Evolutionary conservation across 2,113 vertebrate species (phyloP).

Genomic region (Odobenus rosmarus): DNA sequence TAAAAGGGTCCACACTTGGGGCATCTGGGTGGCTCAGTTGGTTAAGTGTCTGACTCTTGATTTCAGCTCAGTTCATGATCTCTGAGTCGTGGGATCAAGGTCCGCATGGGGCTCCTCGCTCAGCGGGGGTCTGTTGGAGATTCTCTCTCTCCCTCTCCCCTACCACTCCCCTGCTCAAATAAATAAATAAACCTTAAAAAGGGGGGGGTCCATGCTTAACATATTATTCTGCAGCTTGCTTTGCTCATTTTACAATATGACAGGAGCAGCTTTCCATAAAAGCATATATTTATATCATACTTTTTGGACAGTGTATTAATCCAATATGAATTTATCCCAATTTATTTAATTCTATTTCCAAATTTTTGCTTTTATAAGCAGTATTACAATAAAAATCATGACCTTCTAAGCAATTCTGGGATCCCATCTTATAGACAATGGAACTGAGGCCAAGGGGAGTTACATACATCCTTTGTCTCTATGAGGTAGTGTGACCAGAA

Average conservation of each 20-base stretch:
- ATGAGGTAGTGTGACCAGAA: neutral
- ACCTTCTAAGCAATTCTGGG: neutral
- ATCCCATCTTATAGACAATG: neutral
- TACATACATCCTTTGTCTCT: neutral
- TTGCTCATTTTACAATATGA: neutral
- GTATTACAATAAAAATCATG: neutral
- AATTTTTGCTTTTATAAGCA: neutral
- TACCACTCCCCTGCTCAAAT: too few species aligned
- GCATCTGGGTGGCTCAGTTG: too few species aligned
- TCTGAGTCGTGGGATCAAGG: too few species aligned
- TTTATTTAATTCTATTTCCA: neutral
- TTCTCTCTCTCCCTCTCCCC: too few species aligned
- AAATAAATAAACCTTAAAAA: too few species aligned
- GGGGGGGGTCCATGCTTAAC: neutral
- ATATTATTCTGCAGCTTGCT: neutral
- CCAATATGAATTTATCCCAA: neutral
- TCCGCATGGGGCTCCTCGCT: too few species aligned
- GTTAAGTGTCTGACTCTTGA: too few species aligned
- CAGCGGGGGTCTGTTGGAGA: too few species aligned
- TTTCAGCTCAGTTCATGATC: too few species aligned
- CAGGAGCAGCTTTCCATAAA: neutral
- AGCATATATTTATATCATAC: neutral
- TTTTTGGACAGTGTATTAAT: neutral
- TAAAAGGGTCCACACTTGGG: neutral
- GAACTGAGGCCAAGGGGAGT: neutral